Evolutionary conservation across 2,113 vertebrate species (phyloP).

Genomic region (Spilogale gracilis): DNA sequence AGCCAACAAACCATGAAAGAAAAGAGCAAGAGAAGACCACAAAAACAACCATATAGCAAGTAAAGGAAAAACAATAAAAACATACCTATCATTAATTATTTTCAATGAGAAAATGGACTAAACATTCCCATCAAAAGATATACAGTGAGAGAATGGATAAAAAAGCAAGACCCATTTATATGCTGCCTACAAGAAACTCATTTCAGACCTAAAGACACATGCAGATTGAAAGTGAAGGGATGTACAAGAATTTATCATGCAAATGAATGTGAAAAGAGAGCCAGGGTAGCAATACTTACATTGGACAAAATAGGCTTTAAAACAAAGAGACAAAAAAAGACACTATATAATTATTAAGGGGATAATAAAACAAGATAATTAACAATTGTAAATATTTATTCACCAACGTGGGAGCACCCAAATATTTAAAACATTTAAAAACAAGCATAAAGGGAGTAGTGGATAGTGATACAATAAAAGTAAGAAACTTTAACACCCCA

Average conservation of each 20-base stretch:
- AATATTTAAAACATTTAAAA: not conserved
- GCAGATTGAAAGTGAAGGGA: not conserved
- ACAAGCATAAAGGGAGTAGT: not conserved
- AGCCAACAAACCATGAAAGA: not conserved
- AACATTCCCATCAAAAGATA: not conserved
- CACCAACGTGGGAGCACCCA: not conserved
- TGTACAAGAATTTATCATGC: not conserved
- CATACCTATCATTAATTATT: not conserved
- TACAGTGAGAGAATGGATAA: not conserved
- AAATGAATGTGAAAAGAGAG: not conserved
- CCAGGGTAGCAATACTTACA: not conserved
- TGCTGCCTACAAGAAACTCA: not conserved
- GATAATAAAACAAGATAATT: not conserved
- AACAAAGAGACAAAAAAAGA: not conserved
- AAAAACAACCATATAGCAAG: not conserved
- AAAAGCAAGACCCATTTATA: not conserved
- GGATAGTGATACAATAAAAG: not conserved
- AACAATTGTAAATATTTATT: not conserved
- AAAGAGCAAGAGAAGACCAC: not conserved
- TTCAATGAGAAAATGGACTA: not conserved
- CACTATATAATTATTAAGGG: not conserved
- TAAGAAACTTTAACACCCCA: not conserved
- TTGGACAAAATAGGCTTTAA: not conserved
- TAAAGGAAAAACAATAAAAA: not conserved
- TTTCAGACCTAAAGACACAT: not conserved